Evolutionary conservation across 2,888 invertebrate species (phyloP).

Genomic region (Protonemura montana): DNA sequence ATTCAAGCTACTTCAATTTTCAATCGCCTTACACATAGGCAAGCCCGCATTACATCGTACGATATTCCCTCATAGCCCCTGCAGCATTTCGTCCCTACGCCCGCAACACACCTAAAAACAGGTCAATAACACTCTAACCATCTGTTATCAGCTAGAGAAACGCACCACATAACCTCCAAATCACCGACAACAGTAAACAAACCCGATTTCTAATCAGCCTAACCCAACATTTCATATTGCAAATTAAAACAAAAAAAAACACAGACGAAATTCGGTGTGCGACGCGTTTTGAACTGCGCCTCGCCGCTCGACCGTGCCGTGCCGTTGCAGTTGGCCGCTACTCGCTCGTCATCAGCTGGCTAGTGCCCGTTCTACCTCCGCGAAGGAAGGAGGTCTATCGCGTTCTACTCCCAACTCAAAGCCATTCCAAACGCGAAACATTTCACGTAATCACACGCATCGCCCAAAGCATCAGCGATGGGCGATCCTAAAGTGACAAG

Average conservation of each 20-base stretch:
- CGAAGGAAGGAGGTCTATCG: not conserved
- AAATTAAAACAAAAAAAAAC: not conserved
- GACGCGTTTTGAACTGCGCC: not conserved
- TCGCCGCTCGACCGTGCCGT: not conserved
- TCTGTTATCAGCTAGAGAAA: not conserved
- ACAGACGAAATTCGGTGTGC: not conserved
- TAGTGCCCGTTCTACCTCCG: not conserved
- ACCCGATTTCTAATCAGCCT: not conserved
- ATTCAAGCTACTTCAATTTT: not conserved
- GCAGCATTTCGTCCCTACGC: not conserved
- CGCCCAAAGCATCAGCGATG: not conserved
- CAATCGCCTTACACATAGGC: not conserved
- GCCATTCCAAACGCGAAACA: not conserved
- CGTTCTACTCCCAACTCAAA: not conserved
- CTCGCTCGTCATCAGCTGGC: not conserved
- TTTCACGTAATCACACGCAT: not conserved
- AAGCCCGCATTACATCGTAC: not conserved
- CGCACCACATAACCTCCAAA: not conserved
- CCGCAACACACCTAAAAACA: not conserved
- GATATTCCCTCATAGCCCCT: not conserved
- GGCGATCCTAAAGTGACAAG: not conserved
- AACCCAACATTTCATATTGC: not conserved
- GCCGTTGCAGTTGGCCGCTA: too few relatives aligned
- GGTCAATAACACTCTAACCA: not conserved
- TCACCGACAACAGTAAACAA: not conserved